Percentiles rank a stretch among this genome's conserved stretches.
Conservation (phyloP, 2,888 invertebrate species). For the Dioctria linearis region DNA sequence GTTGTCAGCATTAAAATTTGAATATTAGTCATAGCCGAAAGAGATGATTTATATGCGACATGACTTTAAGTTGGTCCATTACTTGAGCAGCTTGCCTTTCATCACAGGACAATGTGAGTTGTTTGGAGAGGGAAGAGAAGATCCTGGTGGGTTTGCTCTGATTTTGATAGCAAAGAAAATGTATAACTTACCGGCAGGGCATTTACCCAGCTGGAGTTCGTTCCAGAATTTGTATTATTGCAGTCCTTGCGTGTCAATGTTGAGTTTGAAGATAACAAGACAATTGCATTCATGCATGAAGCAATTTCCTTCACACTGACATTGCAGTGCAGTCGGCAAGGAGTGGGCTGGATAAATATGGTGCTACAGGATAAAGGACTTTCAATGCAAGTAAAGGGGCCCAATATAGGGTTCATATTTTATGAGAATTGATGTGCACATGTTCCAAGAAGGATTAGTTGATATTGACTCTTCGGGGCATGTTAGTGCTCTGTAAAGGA, state of each 20-base stretch:
- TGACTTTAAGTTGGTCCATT: too few species aligned
- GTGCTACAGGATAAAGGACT: background rate
- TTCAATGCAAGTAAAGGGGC: background rate
- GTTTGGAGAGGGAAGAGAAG: too few species aligned
- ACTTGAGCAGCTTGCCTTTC: too few species aligned
- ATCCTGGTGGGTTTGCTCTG: too few species aligned
- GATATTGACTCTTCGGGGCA: background rate
- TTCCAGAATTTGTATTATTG: conserved; percentile 21
- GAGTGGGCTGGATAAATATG: conserved; percentile 28
- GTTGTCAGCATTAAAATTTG: too few species aligned
- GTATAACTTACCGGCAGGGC: background rate
- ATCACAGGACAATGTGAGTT: too few species aligned
- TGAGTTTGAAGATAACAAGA: conserved; percentile 5
- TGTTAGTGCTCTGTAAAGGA: background rate
- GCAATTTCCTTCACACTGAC: conserved; percentile 20
- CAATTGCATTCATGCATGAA: conserved; percentile 24
- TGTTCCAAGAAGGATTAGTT: background rate
- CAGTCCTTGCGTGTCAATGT: conserved; percentile 17
- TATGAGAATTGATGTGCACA: conserved; percentile 38
- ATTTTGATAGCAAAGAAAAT: too few species aligned
- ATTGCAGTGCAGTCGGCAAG: conserved; percentile 13
- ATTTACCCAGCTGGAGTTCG: background rate
- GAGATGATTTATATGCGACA: too few species aligned
- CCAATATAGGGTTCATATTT: conserved; percentile 23
- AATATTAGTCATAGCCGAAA: too few species aligned